These are phyloP conservation scores for Mongoloraphidia duomilia DNA, from an alignment of 2,888 invertebrate species.

Conservation along the genomic window DNA sequence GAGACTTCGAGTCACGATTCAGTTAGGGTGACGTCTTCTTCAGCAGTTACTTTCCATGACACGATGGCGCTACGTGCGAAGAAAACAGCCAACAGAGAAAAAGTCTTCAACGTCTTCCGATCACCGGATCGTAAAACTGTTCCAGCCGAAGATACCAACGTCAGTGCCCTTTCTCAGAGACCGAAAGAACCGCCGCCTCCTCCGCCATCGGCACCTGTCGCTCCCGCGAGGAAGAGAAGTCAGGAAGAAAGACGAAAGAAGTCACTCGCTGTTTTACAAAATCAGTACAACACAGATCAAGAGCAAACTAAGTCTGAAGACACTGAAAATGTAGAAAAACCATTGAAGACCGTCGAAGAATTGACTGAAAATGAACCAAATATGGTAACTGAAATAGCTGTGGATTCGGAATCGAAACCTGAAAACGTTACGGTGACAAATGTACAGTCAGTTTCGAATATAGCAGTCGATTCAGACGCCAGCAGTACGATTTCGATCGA, in stretches of 20 bases:
- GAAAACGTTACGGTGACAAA: no score
- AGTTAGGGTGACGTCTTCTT: background rate
- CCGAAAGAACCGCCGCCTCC: slow-evolving; percentile 36
- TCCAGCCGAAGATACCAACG: background rate
- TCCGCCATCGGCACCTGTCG: slow-evolving; percentile 24
- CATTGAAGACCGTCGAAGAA: no score
- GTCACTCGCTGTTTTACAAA: no score
- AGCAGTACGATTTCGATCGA: no score
- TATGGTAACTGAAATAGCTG: no score
- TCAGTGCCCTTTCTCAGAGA: slow-evolving; percentile 15
- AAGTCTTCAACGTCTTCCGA: slow-evolving; percentile 34
- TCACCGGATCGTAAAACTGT: slow-evolving; percentile 20
- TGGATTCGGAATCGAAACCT: no score
- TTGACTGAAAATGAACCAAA: no score
- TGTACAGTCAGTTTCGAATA: no score
- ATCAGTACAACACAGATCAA: no score
- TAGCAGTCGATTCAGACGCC: no score
- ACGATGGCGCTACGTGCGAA: slow-evolving; percentile 66
- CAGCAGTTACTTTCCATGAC: slow-evolving; percentile 46
- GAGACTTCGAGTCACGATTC: background rate
- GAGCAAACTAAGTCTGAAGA: no score
- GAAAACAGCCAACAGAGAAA: slow-evolving; percentile 43
- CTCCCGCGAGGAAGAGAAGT: slow-evolving; percentile 7
- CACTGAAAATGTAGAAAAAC: no score
- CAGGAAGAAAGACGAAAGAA: background rate